phyloP scores from a whole-genome alignment of 2,888 invertebrate species.

The Phasia obesa region DNA sequence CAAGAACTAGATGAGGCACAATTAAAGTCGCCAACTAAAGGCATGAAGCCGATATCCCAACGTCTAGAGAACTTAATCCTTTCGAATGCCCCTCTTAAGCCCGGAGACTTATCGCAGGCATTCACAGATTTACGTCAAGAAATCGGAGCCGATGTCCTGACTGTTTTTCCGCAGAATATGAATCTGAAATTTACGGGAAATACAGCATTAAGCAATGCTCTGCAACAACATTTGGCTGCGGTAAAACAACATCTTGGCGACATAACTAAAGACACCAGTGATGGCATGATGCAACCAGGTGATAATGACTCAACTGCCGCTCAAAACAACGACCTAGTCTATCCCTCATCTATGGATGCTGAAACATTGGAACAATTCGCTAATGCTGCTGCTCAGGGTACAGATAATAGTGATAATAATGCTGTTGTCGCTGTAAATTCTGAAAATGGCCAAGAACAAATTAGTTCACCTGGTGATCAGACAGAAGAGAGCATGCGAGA shows the following conservation, averaged over 20 bases:
- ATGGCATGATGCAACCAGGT: constrained; percentile 70
- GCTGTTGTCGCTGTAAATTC: constrained; percentile 37
- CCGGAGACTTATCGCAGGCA: constrained; percentile 80
- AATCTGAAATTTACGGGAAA: constrained; percentile 78
- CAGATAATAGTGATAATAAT: constrained; percentile 54
- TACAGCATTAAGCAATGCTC: constrained; percentile 76
- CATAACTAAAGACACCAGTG: constrained; percentile 72
- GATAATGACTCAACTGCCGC: constrained; percentile 48
- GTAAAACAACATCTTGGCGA: constrained; percentile 66
- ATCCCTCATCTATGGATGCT: constrained; percentile 76
- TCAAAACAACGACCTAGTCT: constrained; percentile 76
- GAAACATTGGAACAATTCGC: constrained; percentile 79
- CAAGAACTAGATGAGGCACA: constrained; percentile 71
- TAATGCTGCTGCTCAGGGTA: constrained; percentile 48
- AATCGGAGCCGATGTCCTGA: constrained; percentile 79
- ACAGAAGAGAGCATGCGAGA: constrained; percentile 77
- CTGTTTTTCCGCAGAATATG: constrained; percentile 80
- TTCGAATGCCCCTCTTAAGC: constrained; percentile 77
- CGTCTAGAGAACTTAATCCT: constrained; percentile 80
- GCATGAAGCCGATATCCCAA: constrained; percentile 73
- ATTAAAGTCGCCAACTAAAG: constrained; percentile 62
- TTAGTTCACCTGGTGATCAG: constrained; percentile 74
- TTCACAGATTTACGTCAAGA: constrained; percentile 81
- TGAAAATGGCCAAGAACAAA: constrained; percentile 45
- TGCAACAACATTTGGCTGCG: constrained; percentile 77